These are phyloP conservation scores for Thinocorus orbignyianus DNA, from an alignment of 2,113 vertebrate genomes.

Conservation along the genomic window DNA sequence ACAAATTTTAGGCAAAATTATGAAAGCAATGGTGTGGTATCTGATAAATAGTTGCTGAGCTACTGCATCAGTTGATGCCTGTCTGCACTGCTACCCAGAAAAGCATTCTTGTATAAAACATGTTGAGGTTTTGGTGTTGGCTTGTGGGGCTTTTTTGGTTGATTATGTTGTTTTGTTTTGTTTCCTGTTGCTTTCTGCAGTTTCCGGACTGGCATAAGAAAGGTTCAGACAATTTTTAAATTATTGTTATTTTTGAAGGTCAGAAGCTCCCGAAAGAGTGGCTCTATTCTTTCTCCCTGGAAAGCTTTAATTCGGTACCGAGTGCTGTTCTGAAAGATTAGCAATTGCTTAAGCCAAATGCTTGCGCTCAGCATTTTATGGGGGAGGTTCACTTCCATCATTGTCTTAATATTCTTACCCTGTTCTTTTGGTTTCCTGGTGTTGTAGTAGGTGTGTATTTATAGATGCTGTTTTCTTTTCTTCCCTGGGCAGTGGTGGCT, in stretches of 20 bases:
- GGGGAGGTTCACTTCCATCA: not conserved
- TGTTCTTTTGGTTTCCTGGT: not conserved
- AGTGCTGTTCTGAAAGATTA: not conserved
- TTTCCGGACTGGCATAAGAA: not conserved
- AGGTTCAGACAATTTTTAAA: not conserved
- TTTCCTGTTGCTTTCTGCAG: not conserved
- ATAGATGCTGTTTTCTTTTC: not conserved
- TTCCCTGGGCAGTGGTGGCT: rapidly evolving
- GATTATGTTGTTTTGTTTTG: not conserved
- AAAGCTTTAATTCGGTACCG: not conserved
- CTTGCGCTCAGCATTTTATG: not conserved
- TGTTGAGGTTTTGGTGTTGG: not conserved
- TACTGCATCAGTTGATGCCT: not conserved
- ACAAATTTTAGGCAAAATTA: not conserved
- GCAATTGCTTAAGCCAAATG: not conserved
- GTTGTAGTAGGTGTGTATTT: not conserved
- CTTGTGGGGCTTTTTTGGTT: not conserved
- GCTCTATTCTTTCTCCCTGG: not conserved
- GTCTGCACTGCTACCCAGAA: not conserved
- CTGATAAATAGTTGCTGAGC: not conserved
- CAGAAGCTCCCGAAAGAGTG: not conserved
- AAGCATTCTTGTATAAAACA: not conserved
- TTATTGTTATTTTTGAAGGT: not conserved
- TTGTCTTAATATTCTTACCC: not conserved
- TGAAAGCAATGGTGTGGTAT: not conserved